A percentile compares a stretch with the other conserved stretches of the same genome.
Evolutionary conservation across 2,797 vertebrate genomes (phyloP).

Genomic region (Oreochromis mossambicus): DNA sequence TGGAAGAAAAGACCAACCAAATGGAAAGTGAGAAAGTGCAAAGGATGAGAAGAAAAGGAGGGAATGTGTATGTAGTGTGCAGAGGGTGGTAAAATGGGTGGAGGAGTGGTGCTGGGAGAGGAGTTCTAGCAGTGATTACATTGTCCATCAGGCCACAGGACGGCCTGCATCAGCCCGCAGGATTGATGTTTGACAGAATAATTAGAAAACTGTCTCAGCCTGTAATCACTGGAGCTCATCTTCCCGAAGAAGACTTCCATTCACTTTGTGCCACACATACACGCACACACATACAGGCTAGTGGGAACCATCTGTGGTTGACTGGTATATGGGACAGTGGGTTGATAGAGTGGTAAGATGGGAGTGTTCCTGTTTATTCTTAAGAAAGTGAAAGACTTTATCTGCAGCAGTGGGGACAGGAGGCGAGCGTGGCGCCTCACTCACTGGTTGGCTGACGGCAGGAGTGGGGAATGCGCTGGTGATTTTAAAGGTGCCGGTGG

Average conservation of each 20-base stretch:
- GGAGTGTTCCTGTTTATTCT: slow-evolving; percentile 80
- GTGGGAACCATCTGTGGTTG: slow-evolving; percentile 31
- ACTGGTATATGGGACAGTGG: slow-evolving; percentile 52
- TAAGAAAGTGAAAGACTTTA: slow-evolving; percentile 73
- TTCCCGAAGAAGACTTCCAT: slow-evolving; percentile 77
- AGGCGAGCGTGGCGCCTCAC: slow-evolving; percentile 17
- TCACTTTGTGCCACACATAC: slow-evolving; percentile 34
- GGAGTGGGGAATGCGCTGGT: slow-evolving; percentile 14
- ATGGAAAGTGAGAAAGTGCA: slow-evolving; percentile 23
- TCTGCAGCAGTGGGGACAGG: slow-evolving; percentile 47
- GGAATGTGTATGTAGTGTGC: slow-evolving; percentile 4
- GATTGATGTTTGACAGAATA: slow-evolving; percentile 99
- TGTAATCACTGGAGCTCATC: slow-evolving; percentile 89
- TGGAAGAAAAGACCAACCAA: slow-evolving; percentile 13
- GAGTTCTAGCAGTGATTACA: slow-evolving; percentile 85
- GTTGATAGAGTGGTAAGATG: slow-evolving; percentile 60
- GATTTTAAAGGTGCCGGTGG: slow-evolving; percentile 28
- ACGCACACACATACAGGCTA: slow-evolving; percentile 1
- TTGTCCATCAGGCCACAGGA: slow-evolving; percentile 88
- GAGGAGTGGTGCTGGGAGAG: background rate
- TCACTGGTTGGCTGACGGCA: slow-evolving; percentile 30
- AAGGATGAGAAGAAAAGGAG: slow-evolving; percentile 14
- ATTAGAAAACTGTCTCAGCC: slow-evolving; percentile 98
- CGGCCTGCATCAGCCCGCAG: slow-evolving; percentile 82
- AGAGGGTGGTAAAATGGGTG: slow-evolving; percentile 21